These are phyloP conservation scores for Frankliniella intonsa DNA, from an alignment of 2,888 invertebrate genomes.

Conservation along the genomic window DNA sequence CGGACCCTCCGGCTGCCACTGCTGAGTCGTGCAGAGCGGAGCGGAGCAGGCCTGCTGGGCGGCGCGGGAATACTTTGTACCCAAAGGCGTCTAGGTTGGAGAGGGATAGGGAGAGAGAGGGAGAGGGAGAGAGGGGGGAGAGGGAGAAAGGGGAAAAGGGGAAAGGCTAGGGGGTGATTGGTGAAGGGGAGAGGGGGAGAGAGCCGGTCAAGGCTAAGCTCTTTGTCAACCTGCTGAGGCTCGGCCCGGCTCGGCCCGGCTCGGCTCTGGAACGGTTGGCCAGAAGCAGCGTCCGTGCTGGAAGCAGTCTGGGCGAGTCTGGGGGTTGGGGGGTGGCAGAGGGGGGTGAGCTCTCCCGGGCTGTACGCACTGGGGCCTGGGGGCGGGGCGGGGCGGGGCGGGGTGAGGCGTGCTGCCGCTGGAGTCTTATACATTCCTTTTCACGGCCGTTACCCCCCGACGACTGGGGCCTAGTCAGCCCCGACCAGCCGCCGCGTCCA, in stretches of 20 bases:
- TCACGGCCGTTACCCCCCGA: conserved; percentile 1
- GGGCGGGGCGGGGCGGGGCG: too few species aligned
- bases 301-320: too few species aligned
- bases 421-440: conserved; percentile 10
- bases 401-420: not conserved
- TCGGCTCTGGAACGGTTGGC: not conserved
- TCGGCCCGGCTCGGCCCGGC: not conserved
- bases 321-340: too few species aligned
- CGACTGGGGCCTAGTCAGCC: conserved; percentile 11
- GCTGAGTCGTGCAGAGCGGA: too few species aligned
- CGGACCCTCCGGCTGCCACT: too few species aligned
- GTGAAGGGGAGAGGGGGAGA: not conserved
- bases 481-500: not conserved
- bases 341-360: too few species aligned
- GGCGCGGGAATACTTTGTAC: too few species aligned
- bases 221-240: conserved; percentile 5
- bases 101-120: not conserved
- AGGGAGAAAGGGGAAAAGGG: not conserved
- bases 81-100: not conserved
- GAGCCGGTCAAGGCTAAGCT: conserved; percentile 23
- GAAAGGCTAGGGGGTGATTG: not conserved
- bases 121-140: not conserved
- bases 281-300: too few species aligned
- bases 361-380: too few species aligned
- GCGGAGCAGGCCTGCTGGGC: too few species aligned